Conservation (phyloP, 1,140 invertebrate genomes). For the Caenorhabditis brenneri region DNA sequence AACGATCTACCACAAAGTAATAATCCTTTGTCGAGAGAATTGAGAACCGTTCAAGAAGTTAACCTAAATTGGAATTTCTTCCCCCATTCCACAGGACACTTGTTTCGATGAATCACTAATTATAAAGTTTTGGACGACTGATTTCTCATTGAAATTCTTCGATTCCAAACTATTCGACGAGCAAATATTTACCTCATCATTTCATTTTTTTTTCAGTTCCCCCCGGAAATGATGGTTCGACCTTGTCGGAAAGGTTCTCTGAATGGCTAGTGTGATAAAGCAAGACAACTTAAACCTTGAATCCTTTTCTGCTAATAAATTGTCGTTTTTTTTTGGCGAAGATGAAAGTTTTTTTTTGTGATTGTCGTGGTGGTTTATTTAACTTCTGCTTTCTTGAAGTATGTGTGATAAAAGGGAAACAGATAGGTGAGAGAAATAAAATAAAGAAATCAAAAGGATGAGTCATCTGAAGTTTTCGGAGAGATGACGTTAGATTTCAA, state of each 20-base stretch:
- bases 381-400: slow-evolving; percentile 2
- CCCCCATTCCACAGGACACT: not conserved
- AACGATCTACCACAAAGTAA: not conserved
- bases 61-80: not conserved
- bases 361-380: slow-evolving; percentile 21
- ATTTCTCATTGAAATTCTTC: not conserved
- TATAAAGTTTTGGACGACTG: slow-evolving; percentile 27
- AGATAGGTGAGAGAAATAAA: not conserved
- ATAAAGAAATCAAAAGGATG: not conserved
- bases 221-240: slow-evolving; percentile 12
- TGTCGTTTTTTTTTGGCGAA: slow-evolving; percentile 14
- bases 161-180: not conserved
- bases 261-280: slow-evolving; percentile 7
- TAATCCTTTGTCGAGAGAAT: not conserved
- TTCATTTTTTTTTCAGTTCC: not conserved
- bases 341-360: slow-evolving; percentile 12
- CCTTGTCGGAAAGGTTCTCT: not conserved
- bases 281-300: slow-evolving; percentile 1
- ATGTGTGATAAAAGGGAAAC: not conserved
- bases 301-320: slow-evolving; percentile 37
- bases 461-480: not conserved
- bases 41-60: not conserved
- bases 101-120: not conserved
- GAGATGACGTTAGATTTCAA: not conserved
- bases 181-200: slow-evolving; percentile 26